A percentile compares a stretch with the other conserved stretches of the same genome.
Evolutionary conservation across 2,113 vertebrate species (phyloP).

Genomic region (Xiphophorus couchianus): DNA sequence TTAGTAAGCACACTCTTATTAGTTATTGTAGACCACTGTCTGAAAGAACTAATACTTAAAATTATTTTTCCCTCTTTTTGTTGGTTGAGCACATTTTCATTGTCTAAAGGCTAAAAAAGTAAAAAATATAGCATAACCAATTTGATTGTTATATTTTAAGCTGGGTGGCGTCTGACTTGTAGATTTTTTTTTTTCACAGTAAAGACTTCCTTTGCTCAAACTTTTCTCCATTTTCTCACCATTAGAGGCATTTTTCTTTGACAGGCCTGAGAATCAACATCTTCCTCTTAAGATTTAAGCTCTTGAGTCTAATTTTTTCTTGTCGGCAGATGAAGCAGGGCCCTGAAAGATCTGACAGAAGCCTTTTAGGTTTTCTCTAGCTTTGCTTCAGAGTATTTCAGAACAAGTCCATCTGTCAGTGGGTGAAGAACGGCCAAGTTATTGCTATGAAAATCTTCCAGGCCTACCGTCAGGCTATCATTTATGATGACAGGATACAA

Average conservation of each 20-base stretch:
- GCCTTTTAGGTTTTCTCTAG: slow-evolving; percentile 13
- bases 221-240: not conserved
- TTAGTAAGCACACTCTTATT: too few relatives aligned
- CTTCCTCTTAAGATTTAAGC: not conserved
- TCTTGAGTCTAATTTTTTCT: slow-evolving; percentile 7
- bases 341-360: slow-evolving; percentile 14
- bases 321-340: slow-evolving; percentile 1
- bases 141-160: not conserved
- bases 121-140: not conserved
- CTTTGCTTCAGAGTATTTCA: not conserved
- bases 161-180: not conserved
- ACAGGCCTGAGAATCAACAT: not conserved
- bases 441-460: slow-evolving; percentile 11
- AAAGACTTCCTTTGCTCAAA: not conserved
- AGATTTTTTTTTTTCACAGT: not conserved
- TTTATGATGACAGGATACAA: slow-evolving; percentile 27
- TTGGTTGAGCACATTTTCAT: too few relatives aligned
- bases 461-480: slow-evolving; percentile 31
- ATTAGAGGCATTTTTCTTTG: not conserved
- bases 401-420: not conserved
- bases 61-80: not conserved
- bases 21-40: too few relatives aligned
- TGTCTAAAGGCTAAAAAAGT: too few relatives aligned
- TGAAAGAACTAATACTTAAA: not conserved
- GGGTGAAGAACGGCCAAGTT: slow-evolving; percentile 10